Base-by-base conservation (phyloP, 2,113 vertebrate genomes). In the Otis tarda region DNA sequence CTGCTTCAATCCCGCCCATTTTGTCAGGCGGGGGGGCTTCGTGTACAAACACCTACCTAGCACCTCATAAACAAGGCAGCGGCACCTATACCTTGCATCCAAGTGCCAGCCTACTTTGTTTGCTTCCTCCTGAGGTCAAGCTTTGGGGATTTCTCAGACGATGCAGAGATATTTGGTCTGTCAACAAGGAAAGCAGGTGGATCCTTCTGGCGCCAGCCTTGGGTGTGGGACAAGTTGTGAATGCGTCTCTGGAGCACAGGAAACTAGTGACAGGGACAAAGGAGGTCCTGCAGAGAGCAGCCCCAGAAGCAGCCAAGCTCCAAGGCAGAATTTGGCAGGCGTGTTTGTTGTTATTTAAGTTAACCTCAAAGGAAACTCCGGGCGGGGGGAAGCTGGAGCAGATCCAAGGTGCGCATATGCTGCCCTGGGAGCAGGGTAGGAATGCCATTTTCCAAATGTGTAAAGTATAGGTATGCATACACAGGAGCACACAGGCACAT, bases 221-320 rank as follows among this genome's bases (percentile, higher is more conserved):
- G n/a, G 21, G 15, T 56, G 17, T 52, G 39, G 71, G 80, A 80
- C 1, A 1, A 11, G 23, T 47, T 90, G 19, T 67, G 68, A 90
- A 81, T 67, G 21, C 39, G 27, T 68, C 68, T 74, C 25, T 61
- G n/a, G 56, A 85, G 55, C 41, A 39, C 55, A 75, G 68, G 68
- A 81, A 83, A 78, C 64, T 43, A 87, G 83, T 49, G 49, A 68
- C 25, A 56, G 90, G 73, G 60, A 78, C 71, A 88, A 94, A 95
- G 14, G 50, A 80, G 10, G 39, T 91, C 87, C 84, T 90, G 75
- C 63, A 88, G 87, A 79, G 52, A 83, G 47, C 27, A 90, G 64
- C 24, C 20, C 53, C 70, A 88, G 76, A 80, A 88, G 60, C 30
- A 90, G 60, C 74, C 75, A 88, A 91, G 59, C 75, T 96, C 82